Percentiles rank a stretch among this genome's conserved stretches.
Conservation (phyloP, 2,113 vertebrate species). For the Gnathonemus longibarbis region DNA sequence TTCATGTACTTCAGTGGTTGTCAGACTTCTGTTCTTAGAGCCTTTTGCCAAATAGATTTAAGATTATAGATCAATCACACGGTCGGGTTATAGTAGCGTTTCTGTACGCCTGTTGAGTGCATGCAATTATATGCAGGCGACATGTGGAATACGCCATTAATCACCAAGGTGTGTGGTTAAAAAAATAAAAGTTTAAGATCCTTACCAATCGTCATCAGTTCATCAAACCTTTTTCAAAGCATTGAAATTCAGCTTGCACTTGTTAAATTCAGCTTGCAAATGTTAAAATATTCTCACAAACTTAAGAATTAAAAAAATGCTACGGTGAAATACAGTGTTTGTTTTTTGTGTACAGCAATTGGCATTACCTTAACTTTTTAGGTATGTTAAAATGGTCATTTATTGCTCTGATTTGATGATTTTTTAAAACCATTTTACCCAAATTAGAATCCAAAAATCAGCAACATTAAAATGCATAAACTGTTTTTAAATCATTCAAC, state of each 20-base stretch:
- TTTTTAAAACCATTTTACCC: not conserved
- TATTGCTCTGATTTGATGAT: not conserved
- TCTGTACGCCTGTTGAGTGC: too few species aligned
- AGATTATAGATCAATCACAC: too few species aligned
- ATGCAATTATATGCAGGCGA: too few species aligned
- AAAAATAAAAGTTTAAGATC: not conserved
- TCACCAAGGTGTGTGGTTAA: too few species aligned
- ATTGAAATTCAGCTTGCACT: not conserved
- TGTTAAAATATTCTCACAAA: not conserved
- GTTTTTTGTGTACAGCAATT: not conserved
- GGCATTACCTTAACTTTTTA: not conserved
- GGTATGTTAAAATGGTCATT: not conserved
- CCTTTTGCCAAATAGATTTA: too few species aligned
- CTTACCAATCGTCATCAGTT: not conserved
- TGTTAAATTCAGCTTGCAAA: not conserved
- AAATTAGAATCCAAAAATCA: not conserved
- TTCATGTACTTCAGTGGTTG: too few species aligned
- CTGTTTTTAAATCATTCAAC: too few species aligned
- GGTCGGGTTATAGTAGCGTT: too few species aligned
- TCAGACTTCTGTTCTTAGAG: too few species aligned
- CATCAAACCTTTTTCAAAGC: not conserved
- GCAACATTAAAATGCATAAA: not conserved
- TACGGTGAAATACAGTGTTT: not conserved
- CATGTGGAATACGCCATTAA: too few species aligned
- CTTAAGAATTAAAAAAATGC: not conserved